These are phyloP conservation scores for Diplazon laetatorius DNA, from an alignment of 2,888 invertebrate species.

Conservation along the genomic window DNA sequence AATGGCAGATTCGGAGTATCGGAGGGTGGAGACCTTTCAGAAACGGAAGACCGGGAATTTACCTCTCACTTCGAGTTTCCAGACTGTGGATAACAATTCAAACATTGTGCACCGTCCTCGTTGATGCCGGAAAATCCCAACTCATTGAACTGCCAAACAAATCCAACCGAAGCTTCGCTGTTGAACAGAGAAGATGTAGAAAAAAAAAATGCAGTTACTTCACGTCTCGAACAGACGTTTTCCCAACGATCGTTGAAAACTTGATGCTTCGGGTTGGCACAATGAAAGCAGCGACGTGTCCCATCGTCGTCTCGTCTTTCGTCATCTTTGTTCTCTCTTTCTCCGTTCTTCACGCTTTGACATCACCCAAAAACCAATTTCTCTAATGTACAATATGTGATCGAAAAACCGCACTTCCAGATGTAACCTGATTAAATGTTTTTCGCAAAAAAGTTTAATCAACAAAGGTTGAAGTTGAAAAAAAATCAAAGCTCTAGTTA, in stretches of 20 bases:
- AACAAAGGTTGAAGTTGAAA: slow-evolving; percentile 8
- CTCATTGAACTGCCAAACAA: not conserved
- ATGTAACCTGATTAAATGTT: too few relatives aligned
- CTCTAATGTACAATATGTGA: slow-evolving; percentile 54
- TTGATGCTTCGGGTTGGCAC: not conserved
- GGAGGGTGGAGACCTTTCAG: slow-evolving; percentile 21
- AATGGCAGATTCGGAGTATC: slow-evolving; percentile 27
- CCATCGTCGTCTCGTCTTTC: not conserved
- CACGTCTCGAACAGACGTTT: slow-evolving; percentile 26
- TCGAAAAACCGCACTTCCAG: slow-evolving; percentile 23
- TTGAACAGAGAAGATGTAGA: not conserved
- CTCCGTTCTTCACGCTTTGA: slow-evolving; percentile 1
- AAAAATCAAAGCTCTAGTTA: too few relatives aligned
- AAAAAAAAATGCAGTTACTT: slow-evolving; percentile 5
- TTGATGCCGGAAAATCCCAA: slow-evolving; percentile 1
- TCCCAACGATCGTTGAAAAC: slow-evolving; percentile 8
- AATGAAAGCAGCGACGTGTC: slow-evolving; percentile 15
- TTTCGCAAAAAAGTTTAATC: not conserved
- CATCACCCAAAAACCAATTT: slow-evolving; percentile 40
- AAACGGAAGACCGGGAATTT: slow-evolving; percentile 34
- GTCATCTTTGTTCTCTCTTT: slow-evolving; percentile 14
- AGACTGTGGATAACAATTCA: slow-evolving; percentile 18
- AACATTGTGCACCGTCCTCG: not conserved
- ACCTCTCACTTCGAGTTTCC: slow-evolving; percentile 48
- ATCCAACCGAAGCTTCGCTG: not conserved